These are phyloP conservation scores for Tichodroma muraria DNA, from an alignment of 2,113 vertebrate genomes.

Conservation along the genomic window DNA sequence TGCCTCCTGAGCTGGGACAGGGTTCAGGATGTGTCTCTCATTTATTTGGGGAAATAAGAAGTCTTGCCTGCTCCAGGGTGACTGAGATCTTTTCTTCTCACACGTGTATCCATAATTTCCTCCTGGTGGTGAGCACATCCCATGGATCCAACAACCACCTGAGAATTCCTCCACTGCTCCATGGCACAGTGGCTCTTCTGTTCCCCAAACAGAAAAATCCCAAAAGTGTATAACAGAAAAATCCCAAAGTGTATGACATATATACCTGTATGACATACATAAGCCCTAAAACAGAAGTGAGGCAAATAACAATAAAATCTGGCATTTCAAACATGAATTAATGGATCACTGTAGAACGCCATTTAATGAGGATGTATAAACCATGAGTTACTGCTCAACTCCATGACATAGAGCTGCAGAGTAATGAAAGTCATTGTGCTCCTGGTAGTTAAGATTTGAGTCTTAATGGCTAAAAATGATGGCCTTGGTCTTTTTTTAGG, in stretches of 20 bases:
- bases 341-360: conserved; percentile 39
- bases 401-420: conserved; percentile 20
- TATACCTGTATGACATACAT: not conserved
- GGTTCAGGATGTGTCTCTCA: not conserved
- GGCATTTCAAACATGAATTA: conserved; percentile 58
- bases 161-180: not conserved
- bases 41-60: not conserved
- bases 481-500: conserved; percentile 7
- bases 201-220: not conserved
- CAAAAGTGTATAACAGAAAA: too few relatives aligned
- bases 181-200: not conserved
- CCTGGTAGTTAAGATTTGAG: conserved; percentile 35
- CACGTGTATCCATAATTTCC: not conserved
- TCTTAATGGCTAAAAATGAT: conserved; percentile 42
- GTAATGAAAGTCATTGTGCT: conserved; percentile 44
- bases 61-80: not conserved
- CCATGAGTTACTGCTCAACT: conserved; percentile 58
- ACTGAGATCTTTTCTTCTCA: not conserved
- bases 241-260: not conserved
- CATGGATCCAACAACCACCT: not conserved
- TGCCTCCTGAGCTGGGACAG: not conserved
- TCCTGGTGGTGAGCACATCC: not conserved
- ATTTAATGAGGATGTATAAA: conserved; percentile 56
- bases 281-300: conserved; percentile 39
- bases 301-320: conserved; percentile 58